Evolutionary conservation across 1,140 invertebrate species (phyloP), one percentile per base, ranked within the genome.

Genomic region (Pseudomyrmex pallidus): DNA sequence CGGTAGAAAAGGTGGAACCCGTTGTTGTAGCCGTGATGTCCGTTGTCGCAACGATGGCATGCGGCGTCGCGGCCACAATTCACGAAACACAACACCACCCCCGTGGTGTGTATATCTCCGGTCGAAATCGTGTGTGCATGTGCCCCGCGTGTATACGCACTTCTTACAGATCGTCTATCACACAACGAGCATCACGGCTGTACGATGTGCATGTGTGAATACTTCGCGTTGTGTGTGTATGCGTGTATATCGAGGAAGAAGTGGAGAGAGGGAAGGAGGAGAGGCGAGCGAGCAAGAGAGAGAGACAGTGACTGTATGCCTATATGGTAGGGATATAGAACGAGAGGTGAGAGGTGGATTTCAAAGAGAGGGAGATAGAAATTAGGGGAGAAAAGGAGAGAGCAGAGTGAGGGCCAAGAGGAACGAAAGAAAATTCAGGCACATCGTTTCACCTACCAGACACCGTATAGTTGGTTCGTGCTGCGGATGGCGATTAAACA

Each of bases 381-480:
- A 50, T 7, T 48, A 12, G 5, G 13, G 17, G 35, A 46, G 62
- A 17, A 22, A 8, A 0, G 46, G 12, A 44, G n/a, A 12, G 46
- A 20, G 62, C 68, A 57, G 63, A 84, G 25, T 1, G 74, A 88
- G 59, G 35, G 57, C 52, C 64, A 25, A 84, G 76, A 84, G 54
- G 73, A 82, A 82, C 57, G 63, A 86, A 82, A 88, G 70, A 84
- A 83, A 85, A 85, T 80, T 82, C 63, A 83, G 82, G 85, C 85
- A 85, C 82, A 84, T 89, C 88, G 56, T 86, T 86, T 83, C 89
- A 90, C 88, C 82, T 89, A 88, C 86, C 87, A 88, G 80, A 63
- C 73, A 70, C 73, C 85, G 86, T 74, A 84, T 63, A 88, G 74
- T 82, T 89, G 61, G 70, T 88, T 74, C 74, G 70, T 86, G 35